phyloP scores from a whole-genome alignment of 2,113 vertebrate species.

The Myotis yumanensis region DNA sequence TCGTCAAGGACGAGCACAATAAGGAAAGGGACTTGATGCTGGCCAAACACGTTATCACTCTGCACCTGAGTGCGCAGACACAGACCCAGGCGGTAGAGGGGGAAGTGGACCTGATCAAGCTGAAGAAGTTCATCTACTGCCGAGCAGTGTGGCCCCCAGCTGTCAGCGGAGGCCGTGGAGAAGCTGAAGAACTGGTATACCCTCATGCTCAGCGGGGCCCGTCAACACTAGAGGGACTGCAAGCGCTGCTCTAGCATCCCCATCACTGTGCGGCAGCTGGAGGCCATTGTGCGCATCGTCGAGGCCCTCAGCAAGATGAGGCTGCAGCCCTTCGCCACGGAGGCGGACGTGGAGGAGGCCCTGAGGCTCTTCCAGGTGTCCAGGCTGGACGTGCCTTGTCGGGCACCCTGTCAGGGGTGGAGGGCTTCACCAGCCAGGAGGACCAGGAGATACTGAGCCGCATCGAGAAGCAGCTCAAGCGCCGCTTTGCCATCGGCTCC shows the following conservation, averaged over 20 bases:
- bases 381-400: conserved; percentile 94
- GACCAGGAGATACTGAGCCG: conserved; percentile 98
- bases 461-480: conserved; percentile 97
- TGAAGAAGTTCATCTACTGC: conserved; percentile 96
- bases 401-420: conserved; percentile 94
- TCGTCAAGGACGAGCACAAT: conserved; percentile 96
- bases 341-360: conserved; percentile 94
- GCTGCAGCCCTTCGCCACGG: conserved; percentile 94
- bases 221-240: conserved; percentile 93
- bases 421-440: conserved; percentile 96
- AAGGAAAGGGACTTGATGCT: conserved; percentile 94
- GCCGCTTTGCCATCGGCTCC: conserved; percentile 96
- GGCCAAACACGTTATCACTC: conserved; percentile 97
- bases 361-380: conserved; percentile 97
- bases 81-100: conserved; percentile 94
- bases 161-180: conserved; percentile 91
- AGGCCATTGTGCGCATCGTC: conserved; percentile 93
- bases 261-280: conserved; percentile 94
- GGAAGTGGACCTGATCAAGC: conserved; percentile 90
- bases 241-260: conserved; percentile 94
- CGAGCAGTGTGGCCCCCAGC: conserved; percentile 92
- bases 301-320: conserved; percentile 98
- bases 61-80: conserved; percentile 94
- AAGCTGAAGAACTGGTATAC: conserved; percentile 98
- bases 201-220: conserved; percentile 94